phyloP scores from a whole-genome alignment of 2,113 vertebrate genomes.

The Bombycilla garrulus region DNA sequence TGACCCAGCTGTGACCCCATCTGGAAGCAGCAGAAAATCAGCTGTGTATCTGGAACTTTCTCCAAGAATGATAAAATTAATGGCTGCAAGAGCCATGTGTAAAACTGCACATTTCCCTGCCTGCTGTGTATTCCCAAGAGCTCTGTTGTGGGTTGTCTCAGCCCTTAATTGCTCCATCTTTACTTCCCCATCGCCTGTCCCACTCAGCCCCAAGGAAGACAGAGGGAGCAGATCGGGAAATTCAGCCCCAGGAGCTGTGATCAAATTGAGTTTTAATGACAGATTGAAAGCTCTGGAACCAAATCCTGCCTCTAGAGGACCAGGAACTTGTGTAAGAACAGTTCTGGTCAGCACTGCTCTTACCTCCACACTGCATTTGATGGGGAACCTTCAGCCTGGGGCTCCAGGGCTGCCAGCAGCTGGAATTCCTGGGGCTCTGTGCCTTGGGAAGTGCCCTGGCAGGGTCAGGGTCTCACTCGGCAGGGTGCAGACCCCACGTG shows the following conservation, averaged over 20 bases:
- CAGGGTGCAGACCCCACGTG: not conserved
- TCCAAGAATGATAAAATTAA: not conserved
- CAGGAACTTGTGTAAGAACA: not conserved
- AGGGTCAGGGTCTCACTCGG: not conserved
- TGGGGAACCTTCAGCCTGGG: not conserved
- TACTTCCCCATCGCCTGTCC: not conserved
- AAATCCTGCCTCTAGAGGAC: not conserved
- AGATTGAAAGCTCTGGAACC: not conserved
- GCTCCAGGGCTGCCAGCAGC: not conserved
- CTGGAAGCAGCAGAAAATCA: conserved; percentile 13
- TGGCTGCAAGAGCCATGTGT: not conserved
- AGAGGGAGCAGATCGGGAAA: not conserved
- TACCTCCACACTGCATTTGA: not conserved
- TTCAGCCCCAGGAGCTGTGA: not conserved
- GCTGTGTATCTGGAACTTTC: not conserved
- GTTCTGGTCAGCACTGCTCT: not conserved
- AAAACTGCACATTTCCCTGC: not conserved
- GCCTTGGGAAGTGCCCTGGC: not conserved
- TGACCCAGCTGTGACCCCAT: conserved; percentile 10
- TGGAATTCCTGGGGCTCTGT: not conserved
- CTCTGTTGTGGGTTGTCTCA: not conserved
- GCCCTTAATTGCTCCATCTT: not conserved
- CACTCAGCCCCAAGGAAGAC: not conserved
- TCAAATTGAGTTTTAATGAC: not conserved
- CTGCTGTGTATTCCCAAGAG: not conserved